Evolutionary conservation across 2,888 invertebrate genomes (phyloP).

Genomic region (Leucophenga maculata): DNA sequence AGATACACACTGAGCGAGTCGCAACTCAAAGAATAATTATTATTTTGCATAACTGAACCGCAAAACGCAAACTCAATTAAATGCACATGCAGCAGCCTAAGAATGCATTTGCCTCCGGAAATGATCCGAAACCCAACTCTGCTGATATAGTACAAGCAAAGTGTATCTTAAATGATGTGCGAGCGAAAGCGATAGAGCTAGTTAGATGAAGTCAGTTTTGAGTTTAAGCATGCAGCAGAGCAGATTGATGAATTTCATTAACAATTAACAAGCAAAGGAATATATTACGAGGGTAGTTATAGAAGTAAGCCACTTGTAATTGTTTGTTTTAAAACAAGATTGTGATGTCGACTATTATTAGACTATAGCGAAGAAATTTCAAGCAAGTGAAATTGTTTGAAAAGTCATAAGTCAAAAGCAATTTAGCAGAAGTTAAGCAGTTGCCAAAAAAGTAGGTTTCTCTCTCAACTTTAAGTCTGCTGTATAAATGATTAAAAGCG

Average conservation of each 20-base stretch:
- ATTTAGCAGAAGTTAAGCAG: no score
- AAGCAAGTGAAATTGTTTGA: no score
- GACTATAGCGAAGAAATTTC: no score
- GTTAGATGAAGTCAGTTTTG: background rate
- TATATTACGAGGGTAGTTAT: no score
- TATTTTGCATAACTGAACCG: constrained; percentile 19
- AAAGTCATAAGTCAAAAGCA: no score
- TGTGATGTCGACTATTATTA: no score
- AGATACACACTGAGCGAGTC: background rate
- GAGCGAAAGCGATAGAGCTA: background rate
- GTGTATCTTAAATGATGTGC: background rate
- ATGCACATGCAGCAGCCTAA: background rate
- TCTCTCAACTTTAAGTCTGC: no score
- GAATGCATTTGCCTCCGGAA: background rate
- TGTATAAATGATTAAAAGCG: no score
- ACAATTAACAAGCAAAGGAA: constrained; percentile 9
- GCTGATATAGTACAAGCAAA: background rate
- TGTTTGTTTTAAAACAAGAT: no score
- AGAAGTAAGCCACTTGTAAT: no score
- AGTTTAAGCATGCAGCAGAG: constrained; percentile 3
- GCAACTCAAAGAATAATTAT: constrained; percentile 15
- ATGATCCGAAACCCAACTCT: no score
- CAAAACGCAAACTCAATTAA: constrained; percentile 18
- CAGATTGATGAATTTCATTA: constrained; percentile 28
- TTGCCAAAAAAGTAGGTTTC: no score